Percentiles rank a stretch among this genome's conserved stretches.
Evolutionary conservation across 2,113 vertebrate species (phyloP).

Genomic region (Turnix velox): DNA sequence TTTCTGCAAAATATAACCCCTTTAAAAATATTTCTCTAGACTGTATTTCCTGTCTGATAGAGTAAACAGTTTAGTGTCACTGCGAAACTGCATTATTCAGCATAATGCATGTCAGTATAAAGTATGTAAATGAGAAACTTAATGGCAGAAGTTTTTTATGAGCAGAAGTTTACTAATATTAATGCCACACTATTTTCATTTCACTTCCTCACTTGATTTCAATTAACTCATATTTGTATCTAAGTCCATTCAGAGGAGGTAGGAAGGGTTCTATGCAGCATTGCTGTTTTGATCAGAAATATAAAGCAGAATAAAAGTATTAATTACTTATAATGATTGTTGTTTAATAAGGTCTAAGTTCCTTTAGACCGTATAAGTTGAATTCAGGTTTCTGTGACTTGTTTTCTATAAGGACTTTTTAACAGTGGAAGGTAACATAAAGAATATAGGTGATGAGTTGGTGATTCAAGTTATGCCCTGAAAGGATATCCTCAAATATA

Average conservation of each 20-base stretch:
- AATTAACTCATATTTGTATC: not conserved
- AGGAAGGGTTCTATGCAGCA: not conserved
- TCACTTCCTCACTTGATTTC: not conserved
- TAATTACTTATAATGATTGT: not conserved
- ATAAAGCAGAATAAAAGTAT: constrained; percentile 38
- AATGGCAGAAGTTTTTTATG: not conserved
- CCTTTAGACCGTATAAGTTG: too few relatives aligned
- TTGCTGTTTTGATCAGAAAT: constrained; percentile 9
- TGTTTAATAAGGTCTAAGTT: constrained; percentile 12
- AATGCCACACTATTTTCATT: not conserved
- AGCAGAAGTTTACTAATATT: not conserved
- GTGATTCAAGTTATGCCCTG: not conserved
- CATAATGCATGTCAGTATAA: constrained; percentile 14
- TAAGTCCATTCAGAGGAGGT: not conserved
- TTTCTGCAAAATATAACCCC: not conserved
- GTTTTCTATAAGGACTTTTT: not conserved
- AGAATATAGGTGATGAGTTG: not conserved
- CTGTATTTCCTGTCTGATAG: constrained; percentile 3
- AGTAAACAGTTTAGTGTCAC: constrained; percentile 3
- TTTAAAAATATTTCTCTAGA: constrained; percentile 21
- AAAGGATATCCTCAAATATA: not conserved
- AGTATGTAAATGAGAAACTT: not conserved
- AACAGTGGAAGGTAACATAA: not conserved
- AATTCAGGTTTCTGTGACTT: not conserved
- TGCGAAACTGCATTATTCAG: constrained; percentile 32